Evolutionary conservation across 2,113 vertebrate species (phyloP).

Genomic region (Bubo bubo): DNA sequence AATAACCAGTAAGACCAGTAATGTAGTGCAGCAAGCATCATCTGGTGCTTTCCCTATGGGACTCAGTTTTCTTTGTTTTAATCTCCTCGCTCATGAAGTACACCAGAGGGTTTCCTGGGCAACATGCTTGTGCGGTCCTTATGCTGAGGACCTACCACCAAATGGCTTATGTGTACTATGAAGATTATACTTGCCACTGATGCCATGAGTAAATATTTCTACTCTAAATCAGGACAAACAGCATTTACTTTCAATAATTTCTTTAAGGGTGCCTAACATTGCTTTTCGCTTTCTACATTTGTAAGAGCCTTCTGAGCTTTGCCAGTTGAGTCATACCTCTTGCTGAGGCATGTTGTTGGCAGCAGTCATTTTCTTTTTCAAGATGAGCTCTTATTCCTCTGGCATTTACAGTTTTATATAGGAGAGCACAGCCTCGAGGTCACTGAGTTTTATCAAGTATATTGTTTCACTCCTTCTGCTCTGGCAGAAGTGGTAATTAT

Average conservation of each 20-base stretch:
- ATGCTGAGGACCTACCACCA: neutral
- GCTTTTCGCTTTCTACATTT: neutral
- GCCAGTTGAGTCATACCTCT: neutral
- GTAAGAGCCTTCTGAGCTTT: neutral
- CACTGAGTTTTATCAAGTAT: neutral
- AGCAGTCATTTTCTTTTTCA: neutral
- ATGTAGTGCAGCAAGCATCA: neutral
- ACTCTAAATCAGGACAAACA: neutral
- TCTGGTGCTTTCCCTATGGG: neutral
- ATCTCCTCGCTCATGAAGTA: neutral
- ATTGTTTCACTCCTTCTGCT: neutral
- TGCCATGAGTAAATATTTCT: neutral
- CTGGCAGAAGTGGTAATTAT: conserved; percentile 20
- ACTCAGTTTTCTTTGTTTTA: neutral
- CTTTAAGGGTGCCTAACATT: neutral
- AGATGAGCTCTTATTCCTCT: neutral
- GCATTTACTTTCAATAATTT: neutral
- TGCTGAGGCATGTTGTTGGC: neutral
- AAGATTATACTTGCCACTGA: neutral
- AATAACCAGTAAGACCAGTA: neutral
- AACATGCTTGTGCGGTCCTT: neutral
- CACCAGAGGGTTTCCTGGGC: neutral
- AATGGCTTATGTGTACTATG: neutral
- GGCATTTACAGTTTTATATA: neutral
- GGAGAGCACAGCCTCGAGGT: neutral